Percentiles rank a stretch among this genome's conserved stretches.
phyloP scores from a whole-genome alignment of 2,113 vertebrate genomes.

The Percina caprodes region DNA sequence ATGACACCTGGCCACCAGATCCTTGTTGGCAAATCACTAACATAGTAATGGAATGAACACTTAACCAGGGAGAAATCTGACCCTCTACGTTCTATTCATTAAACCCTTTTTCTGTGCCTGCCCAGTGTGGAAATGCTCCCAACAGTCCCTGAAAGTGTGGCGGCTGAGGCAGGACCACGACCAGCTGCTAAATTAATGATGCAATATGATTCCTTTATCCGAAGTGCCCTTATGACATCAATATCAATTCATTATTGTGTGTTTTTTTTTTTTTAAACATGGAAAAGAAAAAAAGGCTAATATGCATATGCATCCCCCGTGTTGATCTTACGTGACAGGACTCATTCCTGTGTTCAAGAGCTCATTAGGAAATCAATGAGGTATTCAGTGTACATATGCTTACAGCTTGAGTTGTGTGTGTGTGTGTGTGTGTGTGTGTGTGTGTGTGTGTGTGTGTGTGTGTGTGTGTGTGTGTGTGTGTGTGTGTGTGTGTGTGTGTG shows the following conservation, averaged over 20 bases:
- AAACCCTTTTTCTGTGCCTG: constrained; percentile 36
- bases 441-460: constrained; percentile 3
- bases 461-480: too few species aligned
- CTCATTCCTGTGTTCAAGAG: constrained; percentile 36
- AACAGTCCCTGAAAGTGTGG: background rate
- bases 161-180: background rate
- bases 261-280: too few species aligned
- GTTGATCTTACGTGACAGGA: constrained; percentile 51
- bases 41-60: constrained; percentile 60
- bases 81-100: constrained; percentile 36
- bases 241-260: constrained; percentile 20
- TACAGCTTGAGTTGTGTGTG: constrained; percentile 46
- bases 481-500: too few species aligned
- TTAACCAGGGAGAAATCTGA: constrained; percentile 57
- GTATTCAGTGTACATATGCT: constrained; percentile 55
- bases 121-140: constrained; percentile 12
- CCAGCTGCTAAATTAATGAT: constrained; percentile 25
- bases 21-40: constrained; percentile 42
- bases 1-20: constrained; percentile 27
- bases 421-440: background rate
- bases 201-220: constrained; percentile 26
- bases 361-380: constrained; percentile 74
- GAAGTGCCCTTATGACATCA: constrained; percentile 37
- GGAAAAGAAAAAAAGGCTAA: too few species aligned
- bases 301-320: background rate